Base-by-base conservation (phyloP, 1,140 invertebrate genomes). In the Cydia fagiglandana region DNA sequence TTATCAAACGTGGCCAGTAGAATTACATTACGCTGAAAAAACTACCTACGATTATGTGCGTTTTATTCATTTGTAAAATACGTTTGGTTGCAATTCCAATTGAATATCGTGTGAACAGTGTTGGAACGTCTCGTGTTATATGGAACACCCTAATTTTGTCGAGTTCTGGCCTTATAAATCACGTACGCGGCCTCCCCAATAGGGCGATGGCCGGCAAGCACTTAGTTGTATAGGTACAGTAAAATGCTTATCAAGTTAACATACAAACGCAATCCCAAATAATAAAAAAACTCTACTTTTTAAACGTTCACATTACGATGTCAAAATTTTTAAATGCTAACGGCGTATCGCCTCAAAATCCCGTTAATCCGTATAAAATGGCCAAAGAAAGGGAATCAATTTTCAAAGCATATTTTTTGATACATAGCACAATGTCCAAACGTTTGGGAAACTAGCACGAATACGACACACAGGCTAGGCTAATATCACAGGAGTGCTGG, bases 401-500 rank as follows among this genome's bases (percentile, higher is more conserved):
- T 86, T 84, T 83, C 81, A 84, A 84, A 88, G 85, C 83, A 83
- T 85, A 81, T 83, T 78, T 86, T 84, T 86, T 84, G 74, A 79
- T 91, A 92, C 89, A 89, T 82, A 88, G 89, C 88, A 80, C 86
- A 80, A 85, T 85, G 86, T 87, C 84, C 84, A 88, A 89, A 91
- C 88, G 83, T 86, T 88, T 85, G 83, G 86, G 81, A 88, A 92
- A 91, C 88, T 92, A 92, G 89, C 88, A 92, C 88, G 86, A 89
- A 91, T 89, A 92, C 89, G 86, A 91, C 89, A 91, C 89, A 90
- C 84, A 91, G 88, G 86, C 89, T 92, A 91, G 89, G 88, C 90
- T 92, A 92, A 92, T 92, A 92, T 92, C 90, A 91, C 89, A 92
- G 90, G 86, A 92, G 89, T 91, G 84, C 90, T 89, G 89, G 89